A percentile compares a stretch with the other conserved stretches of the same genome.
Evolutionary conservation across 2,113 vertebrate genomes (phyloP).

Genomic region (Rhizomys pruinosus): DNA sequence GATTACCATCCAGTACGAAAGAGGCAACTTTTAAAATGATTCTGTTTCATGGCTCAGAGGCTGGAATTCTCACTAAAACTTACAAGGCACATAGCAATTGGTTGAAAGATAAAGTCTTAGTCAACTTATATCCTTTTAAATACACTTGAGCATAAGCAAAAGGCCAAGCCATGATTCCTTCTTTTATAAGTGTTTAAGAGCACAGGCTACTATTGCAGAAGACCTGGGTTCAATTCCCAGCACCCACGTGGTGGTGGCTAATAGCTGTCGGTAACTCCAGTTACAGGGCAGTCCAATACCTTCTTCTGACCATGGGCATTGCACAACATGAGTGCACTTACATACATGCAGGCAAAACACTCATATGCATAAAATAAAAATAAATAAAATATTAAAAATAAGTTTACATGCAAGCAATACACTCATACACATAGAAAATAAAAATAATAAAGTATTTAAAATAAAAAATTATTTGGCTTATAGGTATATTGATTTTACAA

Average conservation of each 20-base stretch:
- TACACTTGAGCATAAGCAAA: background rate
- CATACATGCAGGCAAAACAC: too few species aligned
- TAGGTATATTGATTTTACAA: slow-evolving; percentile 42
- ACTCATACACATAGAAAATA: too few species aligned
- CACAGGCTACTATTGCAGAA: too few species aligned
- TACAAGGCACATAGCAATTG: background rate
- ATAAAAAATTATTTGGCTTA: slow-evolving; percentile 13
- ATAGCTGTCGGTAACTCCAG: too few species aligned
- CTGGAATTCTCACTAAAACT: slow-evolving; percentile 33
- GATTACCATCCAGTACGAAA: slow-evolving; percentile 82
- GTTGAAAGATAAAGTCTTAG: slow-evolving; percentile 51
- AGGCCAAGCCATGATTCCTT: background rate
- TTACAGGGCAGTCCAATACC: too few species aligned
- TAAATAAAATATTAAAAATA: background rate
- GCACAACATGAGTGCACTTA: too few species aligned
- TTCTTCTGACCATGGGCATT: too few species aligned
- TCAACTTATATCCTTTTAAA: slow-evolving; percentile 47
- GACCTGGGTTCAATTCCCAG: too few species aligned
- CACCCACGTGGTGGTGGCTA: too few species aligned
- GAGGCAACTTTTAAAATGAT: slow-evolving; percentile 57
- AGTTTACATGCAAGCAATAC: too few species aligned
- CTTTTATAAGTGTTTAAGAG: background rate
- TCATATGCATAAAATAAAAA: too few species aligned
- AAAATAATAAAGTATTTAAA: background rate
- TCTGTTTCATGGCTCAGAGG: slow-evolving; percentile 50